Percentiles rank a stretch among this genome's conserved stretches.
Conservation (phyloP, 1,140 invertebrate genomes). For the Rhagoletis zephyria region DNA sequence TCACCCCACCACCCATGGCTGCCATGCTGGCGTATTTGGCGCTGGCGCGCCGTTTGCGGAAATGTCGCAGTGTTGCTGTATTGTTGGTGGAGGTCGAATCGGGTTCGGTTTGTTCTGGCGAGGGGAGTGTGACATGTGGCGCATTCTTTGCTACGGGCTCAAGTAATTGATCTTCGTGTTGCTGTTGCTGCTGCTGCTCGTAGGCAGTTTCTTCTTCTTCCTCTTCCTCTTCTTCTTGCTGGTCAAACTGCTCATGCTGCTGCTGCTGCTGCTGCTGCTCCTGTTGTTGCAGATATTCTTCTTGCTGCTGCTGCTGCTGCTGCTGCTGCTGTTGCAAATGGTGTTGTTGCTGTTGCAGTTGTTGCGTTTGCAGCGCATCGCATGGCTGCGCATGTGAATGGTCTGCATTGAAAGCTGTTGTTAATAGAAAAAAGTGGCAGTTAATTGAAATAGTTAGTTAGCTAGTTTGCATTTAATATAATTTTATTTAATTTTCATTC, state of each 20-base stretch:
- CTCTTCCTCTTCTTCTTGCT: slow-evolving; percentile 6
- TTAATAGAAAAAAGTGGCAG: slow-evolving; percentile 1
- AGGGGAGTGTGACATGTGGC: slow-evolving; percentile 64
- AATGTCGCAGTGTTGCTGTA: slow-evolving; percentile 64
- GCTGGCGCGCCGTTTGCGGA: slow-evolving; percentile 63
- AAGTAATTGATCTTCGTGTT: neutral
- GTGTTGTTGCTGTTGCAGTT: neutral
- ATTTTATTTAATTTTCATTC: slow-evolving; percentile 10
- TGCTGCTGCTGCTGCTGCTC: neutral
- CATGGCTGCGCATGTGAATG: slow-evolving; percentile 51
- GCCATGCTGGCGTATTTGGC: neutral
- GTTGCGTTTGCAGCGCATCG: neutral
- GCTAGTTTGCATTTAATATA: slow-evolving; percentile 37
- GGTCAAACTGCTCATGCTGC: neutral
- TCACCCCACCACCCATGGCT: neutral
- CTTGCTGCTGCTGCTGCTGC: neutral
- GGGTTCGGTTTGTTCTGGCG: slow-evolving; percentile 70
- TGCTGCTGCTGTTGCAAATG: neutral
- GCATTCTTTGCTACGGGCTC: neutral
- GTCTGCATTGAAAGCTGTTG: slow-evolving; percentile 60
- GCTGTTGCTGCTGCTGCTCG: neutral
- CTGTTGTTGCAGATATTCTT: neutral
- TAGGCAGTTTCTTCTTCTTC: slow-evolving; percentile 9
- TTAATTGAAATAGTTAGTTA: slow-evolving; percentile 49
- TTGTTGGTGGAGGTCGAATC: slow-evolving; percentile 63